Conservation (phyloP, 2,888 invertebrate genomes). For the Lissonota sp. region DNA sequence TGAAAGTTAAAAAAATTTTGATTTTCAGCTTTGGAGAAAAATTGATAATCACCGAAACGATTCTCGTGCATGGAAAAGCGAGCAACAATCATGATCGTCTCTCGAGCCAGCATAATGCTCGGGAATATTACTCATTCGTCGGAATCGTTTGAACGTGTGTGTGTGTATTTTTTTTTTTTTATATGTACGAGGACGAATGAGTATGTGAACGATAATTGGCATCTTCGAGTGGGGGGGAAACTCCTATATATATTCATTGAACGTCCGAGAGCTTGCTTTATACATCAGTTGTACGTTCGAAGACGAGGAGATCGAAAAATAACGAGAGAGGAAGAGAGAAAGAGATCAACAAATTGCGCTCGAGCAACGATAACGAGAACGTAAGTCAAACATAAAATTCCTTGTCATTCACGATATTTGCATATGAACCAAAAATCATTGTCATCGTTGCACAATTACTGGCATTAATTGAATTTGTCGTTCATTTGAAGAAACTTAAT, state of each 20-base stretch:
- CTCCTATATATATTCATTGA: slow-evolving; percentile 41
- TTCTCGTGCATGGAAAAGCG: slow-evolving; percentile 10
- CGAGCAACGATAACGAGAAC: slow-evolving; percentile 23
- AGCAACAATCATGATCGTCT: not conserved
- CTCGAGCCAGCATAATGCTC: slow-evolving; percentile 15
- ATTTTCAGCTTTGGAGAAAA: not conserved
- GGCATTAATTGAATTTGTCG: not conserved
- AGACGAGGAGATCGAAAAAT: slow-evolving; percentile 7
- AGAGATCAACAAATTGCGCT: slow-evolving; percentile 17
- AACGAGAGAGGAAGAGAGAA: slow-evolving; percentile 27
- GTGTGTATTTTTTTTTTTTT: not conserved
- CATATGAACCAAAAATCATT: not conserved
- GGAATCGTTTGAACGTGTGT: slow-evolving; percentile 4
- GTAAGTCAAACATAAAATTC: slow-evolving; percentile 42
- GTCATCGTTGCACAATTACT: not conserved
- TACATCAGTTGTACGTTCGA: slow-evolving; percentile 49
- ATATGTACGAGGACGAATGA: not conserved
- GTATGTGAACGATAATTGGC: slow-evolving; percentile 46
- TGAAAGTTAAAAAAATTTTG: slow-evolving; percentile 9
- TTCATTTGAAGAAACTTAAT: not conserved
- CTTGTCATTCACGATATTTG: not conserved
- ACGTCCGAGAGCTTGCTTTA: slow-evolving; percentile 35
- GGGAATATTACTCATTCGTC: slow-evolving; percentile 41
- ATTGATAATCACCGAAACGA: not conserved
- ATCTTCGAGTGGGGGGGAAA: slow-evolving; percentile 15